Percentiles rank a stretch among this genome's conserved stretches.
Evolutionary conservation across 2,888 invertebrate genomes (phyloP).

Genomic region (Xanthia togata): DNA sequence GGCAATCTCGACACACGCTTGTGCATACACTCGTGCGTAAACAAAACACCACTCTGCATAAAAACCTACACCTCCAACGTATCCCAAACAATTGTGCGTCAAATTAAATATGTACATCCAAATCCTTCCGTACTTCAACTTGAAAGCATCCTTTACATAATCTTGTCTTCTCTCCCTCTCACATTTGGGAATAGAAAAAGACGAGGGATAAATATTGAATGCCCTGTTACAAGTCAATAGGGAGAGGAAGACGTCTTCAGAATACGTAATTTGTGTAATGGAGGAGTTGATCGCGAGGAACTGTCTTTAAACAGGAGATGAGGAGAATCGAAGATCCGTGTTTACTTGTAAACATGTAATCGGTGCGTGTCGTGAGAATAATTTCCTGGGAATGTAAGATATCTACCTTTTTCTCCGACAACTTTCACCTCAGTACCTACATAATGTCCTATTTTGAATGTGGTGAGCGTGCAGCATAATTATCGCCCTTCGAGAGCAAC

Average conservation of each 20-base stretch:
- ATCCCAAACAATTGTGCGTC: conserved; percentile 37
- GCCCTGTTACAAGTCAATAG: conserved; percentile 63
- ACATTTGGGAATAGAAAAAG: conserved; percentile 18
- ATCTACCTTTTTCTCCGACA: not conserved
- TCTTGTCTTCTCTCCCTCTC: conserved; percentile 35
- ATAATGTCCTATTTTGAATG: not conserved
- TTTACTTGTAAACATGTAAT: conserved; percentile 27
- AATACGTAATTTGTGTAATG: conserved; percentile 58
- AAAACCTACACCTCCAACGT: not conserved
- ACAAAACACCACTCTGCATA: not conserved
- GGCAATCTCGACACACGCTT: not conserved
- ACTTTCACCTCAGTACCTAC: not conserved
- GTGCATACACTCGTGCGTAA: not conserved
- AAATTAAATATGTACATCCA: conserved; percentile 36
- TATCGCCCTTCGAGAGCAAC: not conserved
- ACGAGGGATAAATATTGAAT: conserved; percentile 54
- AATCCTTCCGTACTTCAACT: conserved; percentile 41
- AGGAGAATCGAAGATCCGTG: conserved; percentile 13
- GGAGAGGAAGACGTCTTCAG: conserved; percentile 33
- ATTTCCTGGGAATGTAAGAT: not conserved
- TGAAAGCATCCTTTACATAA: conserved; percentile 50
- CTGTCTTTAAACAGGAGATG: conserved; percentile 39
- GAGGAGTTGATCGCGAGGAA: conserved; percentile 19
- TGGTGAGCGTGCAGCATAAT: not conserved
- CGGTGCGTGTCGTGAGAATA: not conserved